Base-by-base conservation (phyloP, 1,140 invertebrate genomes). In the Drosophila nebulosa region DNA sequence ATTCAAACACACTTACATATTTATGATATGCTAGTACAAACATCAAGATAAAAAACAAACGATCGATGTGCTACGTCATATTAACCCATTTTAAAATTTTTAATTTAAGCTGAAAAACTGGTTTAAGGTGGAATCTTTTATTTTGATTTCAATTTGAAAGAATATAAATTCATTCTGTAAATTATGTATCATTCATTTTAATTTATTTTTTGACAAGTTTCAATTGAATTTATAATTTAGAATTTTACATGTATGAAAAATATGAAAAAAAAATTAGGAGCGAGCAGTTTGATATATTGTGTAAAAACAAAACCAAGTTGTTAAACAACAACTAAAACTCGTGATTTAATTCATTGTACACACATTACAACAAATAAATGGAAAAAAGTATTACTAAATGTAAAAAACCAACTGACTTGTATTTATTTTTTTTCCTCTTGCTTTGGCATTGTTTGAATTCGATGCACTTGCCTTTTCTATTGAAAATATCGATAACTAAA, bases 361-460 rank as follows among this genome's bases (percentile, higher is more conserved):
- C 80, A 86, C 74, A 85, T 81, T 68, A 86, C 22, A 86, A 81
- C 39, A 86, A 86, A 86, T 86, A 86, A 88, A 86, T 80, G 64
- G 24, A 78, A 78, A 83, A 76, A 86, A 88, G 75, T 88, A 89
- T 88, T 89, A 89, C 79, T 89, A 83, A 88, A 78, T 83, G 55
- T 46, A 2, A 59, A 74, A 46, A 64, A 51, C 14, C 10, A 26
- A 10, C 1, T 5, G 22, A 21, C 39, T 56, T 6, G 12, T 39
- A 27, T 55, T 18, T 24, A 52, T 14, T 32, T 10, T 12, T 22
- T 39, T 18, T 22, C 10, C 14, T 10, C 3, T 7, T n/a, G 21
- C 21, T 16, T 4, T 22, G 12, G 7, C 26, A 6, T 1, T 14
- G 24, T 55, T 42, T 39, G 12, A 56, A 56, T 35, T 32, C n/a